These are phyloP conservation scores for Zootermopsis nevadensis DNA, from an alignment of 2,888 invertebrate genomes.

Conservation along the genomic window DNA sequence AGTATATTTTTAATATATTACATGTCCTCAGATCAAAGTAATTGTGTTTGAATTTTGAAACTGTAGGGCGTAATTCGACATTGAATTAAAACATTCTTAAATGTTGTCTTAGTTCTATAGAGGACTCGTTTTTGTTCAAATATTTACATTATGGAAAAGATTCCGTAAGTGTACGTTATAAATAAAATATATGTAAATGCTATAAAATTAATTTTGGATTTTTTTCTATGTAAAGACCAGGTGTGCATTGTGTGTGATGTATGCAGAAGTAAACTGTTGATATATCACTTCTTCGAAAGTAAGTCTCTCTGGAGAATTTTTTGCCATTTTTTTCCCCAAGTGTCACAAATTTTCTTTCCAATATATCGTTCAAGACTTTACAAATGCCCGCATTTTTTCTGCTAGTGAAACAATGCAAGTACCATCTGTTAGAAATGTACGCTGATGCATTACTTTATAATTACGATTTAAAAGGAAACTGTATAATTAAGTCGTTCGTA, in stretches of 20 bases:
- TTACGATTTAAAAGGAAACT: not conserved
- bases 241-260: not conserved
- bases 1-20: no score
- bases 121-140: no score
- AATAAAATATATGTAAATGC: not conserved
- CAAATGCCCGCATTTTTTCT: not conserved
- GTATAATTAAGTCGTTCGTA: slow-evolving; percentile 14
- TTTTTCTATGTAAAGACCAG: not conserved
- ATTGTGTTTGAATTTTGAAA: no score
- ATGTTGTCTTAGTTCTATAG: no score
- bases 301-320: not conserved
- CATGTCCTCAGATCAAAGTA: no score
- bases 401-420: not conserved
- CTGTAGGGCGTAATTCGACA: no score
- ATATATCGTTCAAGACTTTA: not conserved
- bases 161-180: no score
- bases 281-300: not conserved
- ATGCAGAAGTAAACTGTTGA: not conserved
- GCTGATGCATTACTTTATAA: not conserved
- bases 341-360: not conserved
- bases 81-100: no score
- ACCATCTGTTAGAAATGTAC: not conserved
- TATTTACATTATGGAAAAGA: no score
- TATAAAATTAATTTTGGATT: not conserved
- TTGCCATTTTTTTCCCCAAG: slow-evolving; percentile 14